Conservation (phyloP, 2,888 invertebrate genomes). For the Philaethria dido region DNA sequence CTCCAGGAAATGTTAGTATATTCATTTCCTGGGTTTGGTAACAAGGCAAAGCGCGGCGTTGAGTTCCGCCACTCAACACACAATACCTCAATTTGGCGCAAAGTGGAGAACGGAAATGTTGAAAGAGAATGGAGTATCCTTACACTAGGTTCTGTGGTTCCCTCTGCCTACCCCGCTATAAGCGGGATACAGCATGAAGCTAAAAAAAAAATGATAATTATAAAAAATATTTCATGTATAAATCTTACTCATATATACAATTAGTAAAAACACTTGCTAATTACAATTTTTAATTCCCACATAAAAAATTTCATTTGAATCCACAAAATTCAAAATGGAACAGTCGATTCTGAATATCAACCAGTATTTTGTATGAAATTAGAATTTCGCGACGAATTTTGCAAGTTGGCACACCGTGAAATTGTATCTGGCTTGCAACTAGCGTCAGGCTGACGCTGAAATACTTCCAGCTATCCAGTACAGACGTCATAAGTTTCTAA, state of each 20-base stretch:
- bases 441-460: constrained; percentile 73
- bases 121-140: no score
- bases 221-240: no score
- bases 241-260: neutral
- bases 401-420: constrained; percentile 80
- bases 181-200: no score
- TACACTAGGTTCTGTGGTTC: no score
- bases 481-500: constrained; percentile 73
- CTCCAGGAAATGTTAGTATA: no score
- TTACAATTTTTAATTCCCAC: neutral
- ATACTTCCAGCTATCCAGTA: constrained; percentile 63
- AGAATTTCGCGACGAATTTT: constrained; percentile 74
- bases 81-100: no score
- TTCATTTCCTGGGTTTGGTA: no score
- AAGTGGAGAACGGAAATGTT: no score
- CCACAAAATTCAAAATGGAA: neutral
- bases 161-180: no score
- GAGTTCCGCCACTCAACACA: no score
- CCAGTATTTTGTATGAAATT: constrained; percentile 71
- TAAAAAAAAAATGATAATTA: no score
- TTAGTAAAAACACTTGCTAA: neutral
- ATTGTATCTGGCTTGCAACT: constrained; percentile 76
- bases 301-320: neutral
- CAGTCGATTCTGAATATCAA: constrained; percentile 25
- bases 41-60: no score